Base-by-base conservation (phyloP, 2,797 vertebrate genomes). In the Hoplostethus atlanticus region DNA sequence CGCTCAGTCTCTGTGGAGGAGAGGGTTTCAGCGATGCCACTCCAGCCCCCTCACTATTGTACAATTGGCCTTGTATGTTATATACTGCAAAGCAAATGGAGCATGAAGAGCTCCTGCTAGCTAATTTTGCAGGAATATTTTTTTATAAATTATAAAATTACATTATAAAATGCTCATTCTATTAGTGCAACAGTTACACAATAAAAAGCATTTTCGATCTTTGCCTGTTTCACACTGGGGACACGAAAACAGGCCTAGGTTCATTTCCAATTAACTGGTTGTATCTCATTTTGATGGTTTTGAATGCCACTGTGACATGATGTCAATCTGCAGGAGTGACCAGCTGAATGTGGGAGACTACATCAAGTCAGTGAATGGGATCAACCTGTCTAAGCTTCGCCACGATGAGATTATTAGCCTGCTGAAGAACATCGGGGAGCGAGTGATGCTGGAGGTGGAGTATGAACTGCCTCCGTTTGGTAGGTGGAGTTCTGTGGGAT, bases 331-430 rank as follows among this genome's bases (percentile, higher is more conserved):
- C 91, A 99, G 98, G 91, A 99, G 98, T 9, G 98, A 99, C 91
- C 96, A 99, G 91, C 94, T 99, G 80, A 97, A 97, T 1, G 95
- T 99, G 0, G 97, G 98, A 0, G 98, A 99, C 93, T 98, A 97
- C 89, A 98, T 99, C 79, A 98, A 97, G 85, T 97, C 97, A 0
- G 98, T 99, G 89, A 99, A 99, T 0, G 98, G 98, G 80, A 99
- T 99, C 89, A 98, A 96, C 90, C 86, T 99, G 91, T 96, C 96
- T 60, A 96, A 97, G 90, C 95, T 99, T 61, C 95, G 97, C 28
- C 97, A 99, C 0, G 97, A 98, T 0, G 98, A 99, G 93, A 99
- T 99, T 83, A 98, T 99, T 91, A 97, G 97, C 84, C 91, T 99
- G 66, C 93, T 99, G 92, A 99, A 97, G 92, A 99, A 98, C 4